Evolutionary conservation across 2,797 vertebrate genomes (phyloP).

Genomic region (Myotis vivesi): DNA sequence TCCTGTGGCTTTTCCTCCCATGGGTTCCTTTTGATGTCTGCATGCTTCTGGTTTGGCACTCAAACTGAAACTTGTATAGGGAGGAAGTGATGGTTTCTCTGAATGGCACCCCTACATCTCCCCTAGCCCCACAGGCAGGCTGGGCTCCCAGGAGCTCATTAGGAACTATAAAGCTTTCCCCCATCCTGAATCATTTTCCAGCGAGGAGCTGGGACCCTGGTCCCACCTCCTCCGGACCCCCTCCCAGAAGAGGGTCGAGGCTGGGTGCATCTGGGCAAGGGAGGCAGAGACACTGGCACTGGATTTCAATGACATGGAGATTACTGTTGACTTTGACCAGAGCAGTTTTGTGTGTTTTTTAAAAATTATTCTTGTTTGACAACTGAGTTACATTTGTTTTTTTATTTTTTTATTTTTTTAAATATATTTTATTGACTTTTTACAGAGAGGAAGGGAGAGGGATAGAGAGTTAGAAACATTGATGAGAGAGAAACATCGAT

Average conservation of each 20-base stretch:
- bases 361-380: too few relatives aligned
- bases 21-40: not conserved
- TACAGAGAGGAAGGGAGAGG: too few relatives aligned
- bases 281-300: not conserved
- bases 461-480: too few relatives aligned
- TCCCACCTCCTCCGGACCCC: rapidly evolving
- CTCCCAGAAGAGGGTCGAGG: rapidly evolving
- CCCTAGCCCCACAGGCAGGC: rapidly evolving
- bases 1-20: too few relatives aligned
- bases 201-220: rapidly evolving
- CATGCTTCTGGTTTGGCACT: rapidly evolving
- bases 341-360: not conserved
- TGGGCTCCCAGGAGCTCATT: not conserved
- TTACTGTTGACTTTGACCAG: not conserved
- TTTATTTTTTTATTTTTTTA: too few relatives aligned
- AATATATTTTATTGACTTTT: too few relatives aligned
- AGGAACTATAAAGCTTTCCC: not conserved
- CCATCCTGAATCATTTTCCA: not conserved
- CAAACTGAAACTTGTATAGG: rapidly evolving
- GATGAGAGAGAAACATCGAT: too few relatives aligned
- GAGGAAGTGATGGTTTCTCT: not conserved
- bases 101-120: too few relatives aligned
- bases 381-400: too few relatives aligned
- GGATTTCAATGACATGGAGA: not conserved
- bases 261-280: too few relatives aligned